phyloP scores from a whole-genome alignment of 2,113 vertebrate genomes.

The Oxygymnocypris stewartii region DNA sequence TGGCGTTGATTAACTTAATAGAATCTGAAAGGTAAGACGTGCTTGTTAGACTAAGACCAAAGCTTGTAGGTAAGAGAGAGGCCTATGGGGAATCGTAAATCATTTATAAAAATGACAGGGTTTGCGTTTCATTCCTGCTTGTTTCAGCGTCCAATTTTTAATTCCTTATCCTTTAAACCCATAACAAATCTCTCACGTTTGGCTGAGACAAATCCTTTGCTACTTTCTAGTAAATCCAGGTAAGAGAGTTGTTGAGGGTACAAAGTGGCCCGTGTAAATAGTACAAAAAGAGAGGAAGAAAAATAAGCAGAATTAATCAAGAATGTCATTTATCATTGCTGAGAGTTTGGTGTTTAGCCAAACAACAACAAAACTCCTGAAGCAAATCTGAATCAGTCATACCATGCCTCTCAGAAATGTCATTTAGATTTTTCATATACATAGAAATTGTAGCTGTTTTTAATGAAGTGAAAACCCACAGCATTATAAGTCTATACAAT shows the following conservation, averaged over 20 bases:
- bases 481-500: slow-evolving; percentile 1
- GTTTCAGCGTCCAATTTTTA: slow-evolving; percentile 48
- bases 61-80: slow-evolving; percentile 54
- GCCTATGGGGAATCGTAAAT: slow-evolving; percentile 60
- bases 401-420: slow-evolving; percentile 2
- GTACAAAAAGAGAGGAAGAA: not conserved
- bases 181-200: slow-evolving; percentile 26
- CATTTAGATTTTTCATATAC: slow-evolving; percentile 8
- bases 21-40: slow-evolving; percentile 67
- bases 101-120: slow-evolving; percentile 59
- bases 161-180: slow-evolving; percentile 52
- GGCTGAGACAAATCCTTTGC: slow-evolving; percentile 31
- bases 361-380: slow-evolving; percentile 17
- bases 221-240: not conserved
- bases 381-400: slow-evolving; percentile 22
- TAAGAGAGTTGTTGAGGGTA: slow-evolving; percentile 18
- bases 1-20: slow-evolving; percentile 67
- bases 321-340: slow-evolving; percentile 4
- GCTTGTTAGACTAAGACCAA: slow-evolving; percentile 63
- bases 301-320: slow-evolving; percentile 25
- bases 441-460: not conserved
- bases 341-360: not conserved
- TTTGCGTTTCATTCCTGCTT: slow-evolving; percentile 48
- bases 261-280: not conserved
- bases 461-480: not conserved